Conservation (phyloP, 2,888 invertebrate species). For the Sicus ferrugineus region DNA sequence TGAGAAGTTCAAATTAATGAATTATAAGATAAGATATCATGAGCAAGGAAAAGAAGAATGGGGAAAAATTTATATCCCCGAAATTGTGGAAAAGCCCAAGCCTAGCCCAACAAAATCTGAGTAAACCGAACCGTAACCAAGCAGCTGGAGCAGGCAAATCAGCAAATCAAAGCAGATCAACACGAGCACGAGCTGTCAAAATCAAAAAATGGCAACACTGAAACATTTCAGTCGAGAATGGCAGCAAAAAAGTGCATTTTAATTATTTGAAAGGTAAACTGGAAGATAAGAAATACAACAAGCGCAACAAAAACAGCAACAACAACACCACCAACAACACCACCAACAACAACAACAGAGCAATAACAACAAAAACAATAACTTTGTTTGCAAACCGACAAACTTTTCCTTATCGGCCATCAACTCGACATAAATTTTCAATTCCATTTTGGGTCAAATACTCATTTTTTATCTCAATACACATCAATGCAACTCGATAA, state of each 20-base stretch:
- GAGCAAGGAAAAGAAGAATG: background rate
- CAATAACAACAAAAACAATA: background rate
- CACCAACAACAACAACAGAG: background rate
- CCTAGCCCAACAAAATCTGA: too few species aligned
- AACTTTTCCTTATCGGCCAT: slow-evolving; percentile 25
- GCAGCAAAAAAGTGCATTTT: background rate
- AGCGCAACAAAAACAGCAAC: background rate
- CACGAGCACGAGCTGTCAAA: slow-evolving; percentile 4
- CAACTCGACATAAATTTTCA: slow-evolving; percentile 28
- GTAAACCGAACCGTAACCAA: too few species aligned
- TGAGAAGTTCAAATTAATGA: background rate
- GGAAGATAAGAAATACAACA: too few species aligned
- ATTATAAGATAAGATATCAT: background rate
- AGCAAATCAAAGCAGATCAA: slow-evolving; percentile 1
- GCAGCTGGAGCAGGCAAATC: background rate
- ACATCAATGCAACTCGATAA: slow-evolving; percentile 13
- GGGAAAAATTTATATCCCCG: background rate
- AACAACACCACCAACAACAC: background rate
- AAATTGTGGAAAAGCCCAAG: background rate
- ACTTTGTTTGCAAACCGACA: too few species aligned
- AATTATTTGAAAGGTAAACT: slow-evolving; percentile 12
- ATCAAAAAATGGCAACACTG: background rate
- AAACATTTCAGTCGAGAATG: background rate
- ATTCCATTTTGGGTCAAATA: slow-evolving; percentile 24
- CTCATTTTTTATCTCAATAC: slow-evolving; percentile 16